Conservation (phyloP, 2,888 invertebrate species). For the Eupithecia tripunctaria region DNA sequence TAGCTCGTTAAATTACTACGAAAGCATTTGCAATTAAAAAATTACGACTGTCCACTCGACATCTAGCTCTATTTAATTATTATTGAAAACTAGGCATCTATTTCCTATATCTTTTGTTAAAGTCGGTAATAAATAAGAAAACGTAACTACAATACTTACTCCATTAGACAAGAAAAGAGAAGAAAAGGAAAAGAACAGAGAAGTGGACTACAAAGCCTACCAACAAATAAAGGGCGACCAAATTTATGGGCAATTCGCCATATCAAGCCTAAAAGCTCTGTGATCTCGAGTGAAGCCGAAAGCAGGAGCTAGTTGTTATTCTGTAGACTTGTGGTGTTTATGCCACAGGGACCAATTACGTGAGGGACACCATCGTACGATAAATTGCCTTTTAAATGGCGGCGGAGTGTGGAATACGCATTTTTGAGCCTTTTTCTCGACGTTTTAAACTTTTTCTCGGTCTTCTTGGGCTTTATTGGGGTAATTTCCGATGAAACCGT, state of each 20-base stretch:
- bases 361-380: conserved; percentile 4
- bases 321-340: conserved; percentile 8
- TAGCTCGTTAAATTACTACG: no score
- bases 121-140: no score
- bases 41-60: no score
- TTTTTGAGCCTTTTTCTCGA: not conserved
- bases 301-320: conserved; percentile 2
- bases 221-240: not conserved
- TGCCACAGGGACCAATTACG: conserved; percentile 19
- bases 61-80: no score
- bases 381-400: conserved; percentile 15
- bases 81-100: no score
- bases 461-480: conserved; percentile 5
- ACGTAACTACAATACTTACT: no score
- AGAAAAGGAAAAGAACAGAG: no score
- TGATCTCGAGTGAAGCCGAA: conserved; percentile 1
- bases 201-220: not conserved
- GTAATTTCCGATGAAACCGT: conserved; percentile 2
- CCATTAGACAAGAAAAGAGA: no score
- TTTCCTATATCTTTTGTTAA: no score
- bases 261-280: not conserved
- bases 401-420: not conserved
- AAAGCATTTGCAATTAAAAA: no score
- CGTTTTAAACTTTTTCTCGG: not conserved
- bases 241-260: not conserved